phyloP scores from a whole-genome alignment of 2,797 vertebrate genomes.

The Myotis pilosus region DNA sequence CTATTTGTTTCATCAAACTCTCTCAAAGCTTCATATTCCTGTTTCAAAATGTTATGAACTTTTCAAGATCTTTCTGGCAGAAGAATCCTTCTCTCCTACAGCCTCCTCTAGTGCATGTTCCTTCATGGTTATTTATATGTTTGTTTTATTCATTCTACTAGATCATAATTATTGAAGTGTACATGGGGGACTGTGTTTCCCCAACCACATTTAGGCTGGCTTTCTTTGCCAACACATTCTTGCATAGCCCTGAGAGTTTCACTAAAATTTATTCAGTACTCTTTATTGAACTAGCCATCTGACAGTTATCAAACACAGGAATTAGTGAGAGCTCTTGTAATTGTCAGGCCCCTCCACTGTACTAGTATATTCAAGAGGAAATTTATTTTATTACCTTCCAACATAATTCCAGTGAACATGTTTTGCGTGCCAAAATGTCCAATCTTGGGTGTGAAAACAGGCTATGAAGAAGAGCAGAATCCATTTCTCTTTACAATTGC shows the following conservation, averaged over 20 bases:
- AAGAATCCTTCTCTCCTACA: neutral
- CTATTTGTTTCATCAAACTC: slow-evolving; percentile 24
- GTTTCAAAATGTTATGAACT: slow-evolving; percentile 1
- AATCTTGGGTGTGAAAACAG: neutral
- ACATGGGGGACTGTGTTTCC: neutral
- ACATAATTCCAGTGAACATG: neutral
- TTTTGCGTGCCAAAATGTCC: neutral
- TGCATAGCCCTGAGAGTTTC: neutral
- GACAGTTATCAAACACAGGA: neutral
- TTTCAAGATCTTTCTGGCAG: neutral
- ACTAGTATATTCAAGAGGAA: neutral
- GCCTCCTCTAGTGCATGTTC: neutral
- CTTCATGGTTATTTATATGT: slow-evolving; percentile 6
- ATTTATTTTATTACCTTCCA: neutral
- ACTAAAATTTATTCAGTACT: neutral
- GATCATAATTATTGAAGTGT: neutral
- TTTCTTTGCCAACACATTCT: neutral
- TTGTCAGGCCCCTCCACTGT: neutral
- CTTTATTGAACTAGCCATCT: neutral
- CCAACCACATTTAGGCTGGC: neutral
- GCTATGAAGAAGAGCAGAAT: neutral
- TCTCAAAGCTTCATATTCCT: neutral
- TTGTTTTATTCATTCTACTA: slow-evolving; percentile 31
- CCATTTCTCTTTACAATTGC: neutral
- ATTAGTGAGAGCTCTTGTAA: neutral